These are phyloP conservation scores for Cataglyphis cursor DNA, from an alignment of 2,888 invertebrate species.

Conservation along the genomic window DNA sequence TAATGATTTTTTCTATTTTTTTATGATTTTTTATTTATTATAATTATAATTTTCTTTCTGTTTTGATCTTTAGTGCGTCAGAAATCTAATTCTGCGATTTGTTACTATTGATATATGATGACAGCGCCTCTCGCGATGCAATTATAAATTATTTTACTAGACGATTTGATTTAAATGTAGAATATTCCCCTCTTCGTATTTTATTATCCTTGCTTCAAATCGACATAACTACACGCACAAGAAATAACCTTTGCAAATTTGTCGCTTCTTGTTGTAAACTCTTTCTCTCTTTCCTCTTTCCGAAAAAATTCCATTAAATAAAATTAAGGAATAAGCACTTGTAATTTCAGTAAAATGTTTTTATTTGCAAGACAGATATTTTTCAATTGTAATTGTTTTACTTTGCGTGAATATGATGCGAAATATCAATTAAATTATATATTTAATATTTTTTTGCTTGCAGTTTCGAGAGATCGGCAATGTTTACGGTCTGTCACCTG, in stretches of 20 bases:
- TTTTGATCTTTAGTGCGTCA: neutral
- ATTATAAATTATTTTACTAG: neutral
- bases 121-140: neutral
- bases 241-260: neutral
- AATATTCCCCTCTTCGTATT: neutral
- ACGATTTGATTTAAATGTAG: neutral
- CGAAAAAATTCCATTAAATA: neutral
- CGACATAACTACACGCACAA: too few relatives aligned
- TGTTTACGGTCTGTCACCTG: slow-evolving; percentile 34
- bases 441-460: neutral
- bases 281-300: neutral
- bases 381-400: slow-evolving; percentile 50
- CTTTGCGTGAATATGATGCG: neutral
- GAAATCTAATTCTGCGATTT: neutral
- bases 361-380: slow-evolving; percentile 40
- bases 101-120: neutral
- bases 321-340: neutral
- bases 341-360: slow-evolving; percentile 46
- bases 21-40: too few relatives aligned
- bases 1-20: too few relatives aligned
- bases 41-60: too few relatives aligned
- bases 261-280: neutral
- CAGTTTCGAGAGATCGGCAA: slow-evolving; percentile 48
- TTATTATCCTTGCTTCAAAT: neutral
- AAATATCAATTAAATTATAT: neutral